These are phyloP conservation scores for Leptothorax acervorum DNA, from an alignment of 2,888 invertebrate genomes.

Conservation along the genomic window DNA sequence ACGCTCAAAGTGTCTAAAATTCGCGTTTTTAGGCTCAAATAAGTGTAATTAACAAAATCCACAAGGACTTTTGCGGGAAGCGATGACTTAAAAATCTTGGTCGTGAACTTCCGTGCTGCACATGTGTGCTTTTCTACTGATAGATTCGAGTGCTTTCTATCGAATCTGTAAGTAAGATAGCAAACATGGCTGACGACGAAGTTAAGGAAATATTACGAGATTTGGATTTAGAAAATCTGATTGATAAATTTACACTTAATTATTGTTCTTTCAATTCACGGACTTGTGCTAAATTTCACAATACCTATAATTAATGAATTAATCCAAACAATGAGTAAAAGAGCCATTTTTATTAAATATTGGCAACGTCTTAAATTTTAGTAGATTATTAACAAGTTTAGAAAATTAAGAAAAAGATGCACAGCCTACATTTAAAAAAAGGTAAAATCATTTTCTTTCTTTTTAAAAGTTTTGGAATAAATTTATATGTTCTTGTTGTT, in stretches of 20 bases:
- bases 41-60: too few species aligned
- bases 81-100: too few species aligned
- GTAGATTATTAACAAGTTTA: not conserved
- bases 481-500: not conserved
- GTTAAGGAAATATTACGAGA: not conserved
- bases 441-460: not conserved
- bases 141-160: not conserved
- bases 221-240: not conserved
- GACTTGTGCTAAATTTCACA: not conserved
- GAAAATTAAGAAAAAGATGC: not conserved
- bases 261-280: not conserved
- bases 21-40: too few species aligned
- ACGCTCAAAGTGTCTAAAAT: too few species aligned
- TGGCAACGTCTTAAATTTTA: not conserved
- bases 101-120: too few species aligned
- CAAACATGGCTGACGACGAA: not conserved
- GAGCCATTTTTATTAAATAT: slow-evolving; percentile 7
- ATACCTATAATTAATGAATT: not conserved
- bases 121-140: not conserved
- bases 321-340: not conserved
- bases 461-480: not conserved
- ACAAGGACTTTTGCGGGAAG: too few species aligned
- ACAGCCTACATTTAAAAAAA: not conserved
- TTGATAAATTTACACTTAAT: not conserved
- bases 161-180: not conserved